Conservation (phyloP, 1,140 invertebrate genomes). For the Epicauta chinensis region DNA sequence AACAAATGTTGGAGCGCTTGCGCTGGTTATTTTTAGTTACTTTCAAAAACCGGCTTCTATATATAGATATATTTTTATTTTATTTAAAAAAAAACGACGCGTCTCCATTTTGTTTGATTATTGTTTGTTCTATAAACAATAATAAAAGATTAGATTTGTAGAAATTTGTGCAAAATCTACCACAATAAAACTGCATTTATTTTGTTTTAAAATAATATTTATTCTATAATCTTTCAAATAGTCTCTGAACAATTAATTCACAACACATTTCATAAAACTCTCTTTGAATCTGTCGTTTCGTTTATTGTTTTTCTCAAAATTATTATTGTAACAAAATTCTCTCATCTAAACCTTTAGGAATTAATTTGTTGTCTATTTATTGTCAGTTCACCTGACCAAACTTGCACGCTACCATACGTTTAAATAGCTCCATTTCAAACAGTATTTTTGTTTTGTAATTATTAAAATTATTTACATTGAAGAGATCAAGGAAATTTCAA, state of each 20-base stretch:
- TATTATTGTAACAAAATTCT: conserved; percentile 8
- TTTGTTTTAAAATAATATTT: too few relatives aligned
- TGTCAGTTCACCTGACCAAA: conserved; percentile 26
- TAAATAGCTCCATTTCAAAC: conserved; percentile 4
- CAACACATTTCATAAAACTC: conserved; percentile 15
- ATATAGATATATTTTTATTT: too few relatives aligned
- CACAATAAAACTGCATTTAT: too few relatives aligned
- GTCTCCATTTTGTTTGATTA: too few relatives aligned
- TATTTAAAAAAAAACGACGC: too few relatives aligned
- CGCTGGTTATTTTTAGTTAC: too few relatives aligned
- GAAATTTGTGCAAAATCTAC: too few relatives aligned
- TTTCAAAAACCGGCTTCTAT: too few relatives aligned
- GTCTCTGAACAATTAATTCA: not conserved
- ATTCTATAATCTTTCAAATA: too few relatives aligned
- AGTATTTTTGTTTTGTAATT: not conserved
- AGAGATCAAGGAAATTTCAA: not conserved
- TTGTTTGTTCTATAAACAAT: too few relatives aligned
- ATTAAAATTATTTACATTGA: not conserved
- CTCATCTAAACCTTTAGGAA: not conserved
- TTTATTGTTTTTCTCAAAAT: conserved; percentile 17
- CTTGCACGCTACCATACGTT: conserved; percentile 5
- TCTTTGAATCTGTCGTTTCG: conserved; percentile 16
- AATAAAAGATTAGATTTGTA: too few relatives aligned
- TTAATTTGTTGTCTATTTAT: conserved; percentile 13
- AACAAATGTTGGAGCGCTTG: too few relatives aligned